Evolutionary conservation across 2,113 vertebrate genomes (phyloP).

Genomic region (Cyanoramphus novaezelandiae): DNA sequence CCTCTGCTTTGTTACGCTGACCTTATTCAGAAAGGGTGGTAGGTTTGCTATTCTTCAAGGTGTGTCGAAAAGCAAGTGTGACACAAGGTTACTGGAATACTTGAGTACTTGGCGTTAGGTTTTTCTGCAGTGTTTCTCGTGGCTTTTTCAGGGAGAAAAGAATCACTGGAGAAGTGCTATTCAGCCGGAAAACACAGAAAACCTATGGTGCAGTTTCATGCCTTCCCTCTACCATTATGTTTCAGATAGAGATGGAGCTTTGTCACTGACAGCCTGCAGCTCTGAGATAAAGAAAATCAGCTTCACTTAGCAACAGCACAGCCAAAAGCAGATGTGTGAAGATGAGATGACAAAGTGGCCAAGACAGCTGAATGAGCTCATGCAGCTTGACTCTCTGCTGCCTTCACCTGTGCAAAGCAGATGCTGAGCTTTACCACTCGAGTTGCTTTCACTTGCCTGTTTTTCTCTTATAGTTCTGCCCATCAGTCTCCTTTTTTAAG

Average conservation of each 20-base stretch:
- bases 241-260: background rate
- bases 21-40: background rate
- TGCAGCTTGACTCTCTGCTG: background rate
- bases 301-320: constrained; percentile 57
- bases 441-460: rapidly evolving
- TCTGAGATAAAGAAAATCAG: constrained; percentile 58
- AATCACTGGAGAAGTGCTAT: background rate
- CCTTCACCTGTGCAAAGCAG: background rate
- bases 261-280: constrained; percentile 56
- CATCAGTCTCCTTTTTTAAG: background rate
- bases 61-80: background rate
- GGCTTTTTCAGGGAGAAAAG: background rate
- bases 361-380: background rate
- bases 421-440: background rate
- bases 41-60: background rate
- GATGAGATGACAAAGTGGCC: constrained; percentile 46
- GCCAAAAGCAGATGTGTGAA: constrained; percentile 56
- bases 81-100: background rate
- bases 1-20: background rate
- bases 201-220: background rate
- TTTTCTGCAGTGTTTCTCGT: background rate
- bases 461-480: background rate
- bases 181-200: background rate
- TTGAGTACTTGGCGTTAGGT: background rate
- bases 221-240: constrained; percentile 32